These are phyloP conservation scores for Solen grandis DNA, from an alignment of 1,140 invertebrate genomes.

Conservation along the genomic window DNA sequence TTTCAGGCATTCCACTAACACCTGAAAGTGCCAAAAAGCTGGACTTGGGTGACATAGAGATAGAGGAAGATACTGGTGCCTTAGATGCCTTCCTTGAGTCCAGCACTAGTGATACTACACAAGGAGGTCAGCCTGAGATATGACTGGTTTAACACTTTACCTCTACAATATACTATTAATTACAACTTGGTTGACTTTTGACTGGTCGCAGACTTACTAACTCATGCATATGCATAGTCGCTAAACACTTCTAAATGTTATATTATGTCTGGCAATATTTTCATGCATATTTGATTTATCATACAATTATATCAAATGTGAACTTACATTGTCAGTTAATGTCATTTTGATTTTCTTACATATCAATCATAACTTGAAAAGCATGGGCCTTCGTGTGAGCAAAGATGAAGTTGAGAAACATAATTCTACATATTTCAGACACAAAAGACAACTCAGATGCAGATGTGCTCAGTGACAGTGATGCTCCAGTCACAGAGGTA, in stretches of 20 bases:
- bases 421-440: slow-evolving; percentile 2
- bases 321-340: too few species aligned
- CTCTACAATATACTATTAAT: not conserved
- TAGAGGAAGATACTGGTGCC: slow-evolving; percentile 56
- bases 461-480: not conserved
- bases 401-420: not conserved
- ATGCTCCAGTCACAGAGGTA: not conserved
- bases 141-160: not conserved
- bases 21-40: slow-evolving; percentile 60
- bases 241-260: not conserved
- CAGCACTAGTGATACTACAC: slow-evolving; percentile 2
- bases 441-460: not conserved
- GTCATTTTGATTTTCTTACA: not conserved
- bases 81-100: slow-evolving; percentile 61
- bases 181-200: not conserved
- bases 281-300: too few species aligned
- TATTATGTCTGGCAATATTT: not conserved
- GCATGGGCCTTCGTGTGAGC: too few species aligned
- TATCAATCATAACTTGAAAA: not conserved
- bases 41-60: slow-evolving; percentile 58
- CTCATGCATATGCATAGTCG: not conserved
- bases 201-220: not conserved
- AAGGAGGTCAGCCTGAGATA: not conserved
- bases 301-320: not conserved
- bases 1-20: slow-evolving; percentile 40